A percentile compares a stretch with the other conserved stretches of the same genome.
These are phyloP conservation scores for Aplocera efformata DNA, from an alignment of 2,888 invertebrate species.

Conservation along the genomic window DNA sequence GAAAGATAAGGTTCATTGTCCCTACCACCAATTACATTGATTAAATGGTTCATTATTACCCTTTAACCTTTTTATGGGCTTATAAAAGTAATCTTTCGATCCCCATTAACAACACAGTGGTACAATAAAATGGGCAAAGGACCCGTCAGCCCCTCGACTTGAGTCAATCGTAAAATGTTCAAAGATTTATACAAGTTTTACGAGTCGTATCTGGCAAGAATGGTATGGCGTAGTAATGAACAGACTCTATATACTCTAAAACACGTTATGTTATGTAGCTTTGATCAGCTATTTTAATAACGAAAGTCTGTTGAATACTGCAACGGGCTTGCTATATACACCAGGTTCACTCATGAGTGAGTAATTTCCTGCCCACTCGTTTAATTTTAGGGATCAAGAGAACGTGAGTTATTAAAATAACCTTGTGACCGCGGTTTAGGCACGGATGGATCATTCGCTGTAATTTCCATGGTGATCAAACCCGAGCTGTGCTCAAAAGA, in stretches of 20 bases:
- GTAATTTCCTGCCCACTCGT: no score
- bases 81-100: conserved; percentile 35
- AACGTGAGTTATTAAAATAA: no score
- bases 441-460: no score
- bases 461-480: no score
- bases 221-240: conserved; percentile 8
- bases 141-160: conserved; percentile 19
- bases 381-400: no score
- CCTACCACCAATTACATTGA: conserved; percentile 24
- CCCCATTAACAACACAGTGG: conserved; percentile 30
- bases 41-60: conserved; percentile 28
- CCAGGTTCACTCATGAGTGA: no score
- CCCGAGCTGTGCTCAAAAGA: no score
- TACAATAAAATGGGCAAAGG: conserved; percentile 29
- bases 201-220: conserved; percentile 17
- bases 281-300: no score
- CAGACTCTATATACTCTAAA: conserved; percentile 10
- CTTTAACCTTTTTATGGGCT: conserved; percentile 29
- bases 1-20: conserved; percentile 5
- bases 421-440: no score
- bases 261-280: conserved; percentile 1
- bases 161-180: conserved; percentile 26
- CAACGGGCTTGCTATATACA: no score
- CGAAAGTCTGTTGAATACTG: no score
- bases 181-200: conserved; percentile 25